Base-by-base conservation (phyloP, 1,140 invertebrate genomes). In the Nasonia giraulti region DNA sequence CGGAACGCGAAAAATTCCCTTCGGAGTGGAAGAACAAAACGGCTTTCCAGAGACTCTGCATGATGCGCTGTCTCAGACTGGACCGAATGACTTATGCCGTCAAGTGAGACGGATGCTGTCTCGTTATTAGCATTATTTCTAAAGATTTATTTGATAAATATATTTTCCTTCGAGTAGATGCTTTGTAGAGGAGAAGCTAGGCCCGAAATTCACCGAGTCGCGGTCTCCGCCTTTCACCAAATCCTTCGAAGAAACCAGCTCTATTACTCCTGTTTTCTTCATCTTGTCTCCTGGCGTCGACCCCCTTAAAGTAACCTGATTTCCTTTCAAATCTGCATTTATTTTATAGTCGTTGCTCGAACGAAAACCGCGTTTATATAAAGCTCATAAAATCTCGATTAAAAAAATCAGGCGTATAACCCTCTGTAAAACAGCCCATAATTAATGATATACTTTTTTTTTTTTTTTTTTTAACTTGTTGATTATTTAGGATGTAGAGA, bases 11-110 rank as follows among this genome's bases (percentile, higher is more conserved):
- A 90, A 98, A 98, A 91, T 96, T 99, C 87, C 98, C 98, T 0
- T 97, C 98, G 86, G 98, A 99, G 88, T 99, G 98, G 98, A 99
- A 99, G 91, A 98, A 97, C 89, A 98, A 98, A 91, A 95, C 95
- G 0, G 94, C 97, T 0, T 91, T 99, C 7, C 98, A 99, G 90
- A 95, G 96, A 89, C 93, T 99, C 1, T 99, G 98, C 91, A 99
- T 99, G 89, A 96, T 99, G 95, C 93, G 98, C 82, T 97, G 97
- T 8, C 91, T 99, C 33, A 93, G 98, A 86, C 96, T 98, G 0
- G 98, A 99, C 93, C 95, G 98, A 86, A 98, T 99, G 97, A 96
- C 96, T 20, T 96, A 96, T 87, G 96, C 96, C 11, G 90, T 94
- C 8, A 88, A 89, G 92, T 93, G 87, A 12, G 47, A 1, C 71